phyloP scores from a whole-genome alignment of 2,888 invertebrate genomes.

The Eretmocerus hayati region DNA sequence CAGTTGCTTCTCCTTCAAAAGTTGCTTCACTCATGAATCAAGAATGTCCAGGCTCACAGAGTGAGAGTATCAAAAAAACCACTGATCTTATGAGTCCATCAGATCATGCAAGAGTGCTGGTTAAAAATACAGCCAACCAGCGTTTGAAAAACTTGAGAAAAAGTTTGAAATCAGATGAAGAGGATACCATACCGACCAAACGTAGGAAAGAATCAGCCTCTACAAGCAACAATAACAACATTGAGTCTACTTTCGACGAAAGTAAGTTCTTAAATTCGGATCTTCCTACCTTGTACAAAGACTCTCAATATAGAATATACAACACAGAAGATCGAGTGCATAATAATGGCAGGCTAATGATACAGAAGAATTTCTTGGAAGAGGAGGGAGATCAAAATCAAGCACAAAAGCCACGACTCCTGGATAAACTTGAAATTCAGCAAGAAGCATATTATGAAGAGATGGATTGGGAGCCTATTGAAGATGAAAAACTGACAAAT shows the following conservation, averaged over 20 bases:
- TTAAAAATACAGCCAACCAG: slow-evolving; percentile 19
- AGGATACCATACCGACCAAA: background rate
- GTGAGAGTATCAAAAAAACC: background rate
- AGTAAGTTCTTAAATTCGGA: slow-evolving; percentile 4
- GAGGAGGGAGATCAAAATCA: slow-evolving; percentile 4
- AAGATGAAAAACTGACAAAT: slow-evolving; percentile 37
- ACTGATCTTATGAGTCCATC: background rate
- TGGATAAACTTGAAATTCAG: slow-evolving; percentile 12
- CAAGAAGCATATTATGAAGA: slow-evolving; percentile 31
- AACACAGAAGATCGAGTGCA: slow-evolving; percentile 14
- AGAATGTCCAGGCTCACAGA: background rate
- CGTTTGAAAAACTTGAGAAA: slow-evolving; percentile 18
- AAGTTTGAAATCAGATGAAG: slow-evolving; percentile 12
- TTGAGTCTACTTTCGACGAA: background rate
- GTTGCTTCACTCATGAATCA: background rate
- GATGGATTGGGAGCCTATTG: slow-evolving; percentile 46
- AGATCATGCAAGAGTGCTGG: too few relatives aligned
- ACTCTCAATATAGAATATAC: slow-evolving; percentile 7
- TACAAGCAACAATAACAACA: slow-evolving; percentile 5
- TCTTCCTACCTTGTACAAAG: slow-evolving; percentile 7
- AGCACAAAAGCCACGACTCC: background rate
- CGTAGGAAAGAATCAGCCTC: background rate
- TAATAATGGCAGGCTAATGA: slow-evolving; percentile 4
- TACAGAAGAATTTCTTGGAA: slow-evolving; percentile 5
- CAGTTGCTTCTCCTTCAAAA: background rate